These are phyloP conservation scores for Hydroisotoma schaefferi DNA, from an alignment of 2,888 invertebrate genomes.

Conservation along the genomic window DNA sequence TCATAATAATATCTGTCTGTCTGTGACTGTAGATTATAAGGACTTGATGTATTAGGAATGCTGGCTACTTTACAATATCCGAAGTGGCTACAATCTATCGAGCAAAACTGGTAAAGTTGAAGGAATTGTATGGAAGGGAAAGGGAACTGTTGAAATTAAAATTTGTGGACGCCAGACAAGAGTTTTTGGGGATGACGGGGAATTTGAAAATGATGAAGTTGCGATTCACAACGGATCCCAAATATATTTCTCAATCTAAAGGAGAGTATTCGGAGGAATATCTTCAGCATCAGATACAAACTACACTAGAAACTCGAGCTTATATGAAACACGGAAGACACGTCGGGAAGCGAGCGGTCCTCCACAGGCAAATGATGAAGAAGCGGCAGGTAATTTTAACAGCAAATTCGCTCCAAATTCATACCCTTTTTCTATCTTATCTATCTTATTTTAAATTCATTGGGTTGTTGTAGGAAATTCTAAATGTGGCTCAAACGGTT, in stretches of 20 bases:
- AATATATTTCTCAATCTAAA: not conserved
- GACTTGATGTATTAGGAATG: not conserved
- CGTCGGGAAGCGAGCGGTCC: not conserved
- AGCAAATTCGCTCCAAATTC: not conserved
- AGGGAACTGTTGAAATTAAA: slow-evolving; percentile 3
- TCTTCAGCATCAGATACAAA: not conserved
- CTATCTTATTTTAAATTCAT: no score
- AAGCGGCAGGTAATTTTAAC: not conserved
- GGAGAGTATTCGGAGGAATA: not conserved
- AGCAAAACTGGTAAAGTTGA: not conserved
- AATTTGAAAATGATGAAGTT: not conserved
- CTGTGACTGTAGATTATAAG: not conserved
- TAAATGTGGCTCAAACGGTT: no score
- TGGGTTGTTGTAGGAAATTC: no score
- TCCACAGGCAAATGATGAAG: not conserved
- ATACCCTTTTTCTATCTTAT: no score
- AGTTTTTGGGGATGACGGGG: not conserved
- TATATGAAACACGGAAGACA: not conserved
- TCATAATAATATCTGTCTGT: not conserved
- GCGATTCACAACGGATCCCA: slow-evolving; percentile 8
- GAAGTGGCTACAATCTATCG: slow-evolving; percentile 3
- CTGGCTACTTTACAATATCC: not conserved
- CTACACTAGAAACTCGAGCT: not conserved
- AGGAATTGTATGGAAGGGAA: not conserved
- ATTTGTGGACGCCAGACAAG: not conserved